These are phyloP conservation scores for Lytechinus variegatus DNA, from an alignment of 35 echinoderm and acorn worm species.

Conservation along the genomic window DNA sequence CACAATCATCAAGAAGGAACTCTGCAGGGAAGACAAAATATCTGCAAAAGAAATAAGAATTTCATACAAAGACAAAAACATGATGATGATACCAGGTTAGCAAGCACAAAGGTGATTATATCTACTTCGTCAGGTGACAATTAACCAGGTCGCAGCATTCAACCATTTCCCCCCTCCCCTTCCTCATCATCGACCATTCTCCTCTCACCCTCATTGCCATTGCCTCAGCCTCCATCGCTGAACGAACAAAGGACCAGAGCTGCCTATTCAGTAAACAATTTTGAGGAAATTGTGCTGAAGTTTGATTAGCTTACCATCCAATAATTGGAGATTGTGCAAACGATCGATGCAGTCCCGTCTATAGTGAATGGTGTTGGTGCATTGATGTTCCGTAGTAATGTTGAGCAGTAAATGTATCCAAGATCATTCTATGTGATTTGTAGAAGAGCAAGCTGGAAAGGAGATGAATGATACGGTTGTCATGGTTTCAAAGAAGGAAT, in stretches of 20 bases:
- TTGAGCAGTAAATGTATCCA: not conserved
- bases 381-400: not conserved
- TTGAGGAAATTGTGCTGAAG: not conserved
- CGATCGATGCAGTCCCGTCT: not conserved
- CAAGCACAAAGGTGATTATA: not conserved
- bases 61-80: not conserved
- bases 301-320: constrained; percentile 12
- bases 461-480: not conserved
- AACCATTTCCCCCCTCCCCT: not conserved
- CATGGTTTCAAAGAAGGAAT: not conserved
- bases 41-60: not conserved
- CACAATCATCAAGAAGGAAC: not conserved
- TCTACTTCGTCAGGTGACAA: not conserved
- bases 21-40: not conserved
- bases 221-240: not conserved
- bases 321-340: not conserved
- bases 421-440: not conserved
- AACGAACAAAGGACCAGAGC: not conserved
- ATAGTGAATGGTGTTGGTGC: not conserved
- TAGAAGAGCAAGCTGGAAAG: not conserved
- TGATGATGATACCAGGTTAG: not conserved
- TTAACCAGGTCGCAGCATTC: not conserved
- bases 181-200: not conserved
- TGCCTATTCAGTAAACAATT: not conserved
- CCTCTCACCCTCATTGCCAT: not conserved